These are phyloP conservation scores for Branchinecta sandiegonensis DNA, from an alignment of 2,888 invertebrate species.

Conservation along the genomic window DNA sequence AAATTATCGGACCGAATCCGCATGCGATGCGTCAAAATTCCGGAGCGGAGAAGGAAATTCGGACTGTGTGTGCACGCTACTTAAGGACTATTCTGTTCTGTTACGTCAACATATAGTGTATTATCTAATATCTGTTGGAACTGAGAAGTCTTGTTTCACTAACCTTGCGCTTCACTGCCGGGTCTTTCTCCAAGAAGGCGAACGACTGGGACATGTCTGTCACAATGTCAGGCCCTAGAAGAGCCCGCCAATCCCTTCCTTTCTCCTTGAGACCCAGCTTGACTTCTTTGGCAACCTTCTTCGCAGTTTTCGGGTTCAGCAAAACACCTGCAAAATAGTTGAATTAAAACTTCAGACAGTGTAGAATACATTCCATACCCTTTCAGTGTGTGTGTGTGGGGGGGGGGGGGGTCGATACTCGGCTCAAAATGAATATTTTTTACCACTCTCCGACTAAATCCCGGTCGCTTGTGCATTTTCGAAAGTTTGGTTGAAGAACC, in stretches of 20 bases:
- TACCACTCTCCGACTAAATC: too few relatives aligned
- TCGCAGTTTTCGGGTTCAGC: conserved; percentile 2
- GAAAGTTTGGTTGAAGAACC: too few relatives aligned
- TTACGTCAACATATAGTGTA: neutral
- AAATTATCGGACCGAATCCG: too few relatives aligned
- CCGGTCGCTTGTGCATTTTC: too few relatives aligned
- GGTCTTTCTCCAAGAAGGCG: conserved; percentile 20
- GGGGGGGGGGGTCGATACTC: too few relatives aligned
- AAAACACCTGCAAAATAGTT: neutral
- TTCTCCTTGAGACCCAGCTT: conserved; percentile 8
- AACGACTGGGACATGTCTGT: conserved; percentile 15
- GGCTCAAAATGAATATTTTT: too few relatives aligned
- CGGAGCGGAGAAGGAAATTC: too few relatives aligned
- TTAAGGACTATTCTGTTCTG: neutral
- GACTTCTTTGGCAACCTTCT: conserved; percentile 2
- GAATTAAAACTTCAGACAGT: too few relatives aligned
- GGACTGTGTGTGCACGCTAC: too few relatives aligned
- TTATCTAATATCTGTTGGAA: neutral
- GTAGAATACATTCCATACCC: too few relatives aligned
- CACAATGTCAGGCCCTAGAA: neutral
- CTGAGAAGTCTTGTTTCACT: neutral
- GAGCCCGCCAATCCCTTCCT: neutral
- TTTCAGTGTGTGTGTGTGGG: too few relatives aligned
- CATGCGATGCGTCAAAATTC: too few relatives aligned
- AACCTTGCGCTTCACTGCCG: conserved; percentile 21